Evolutionary conservation across 2,888 invertebrate species (phyloP), one percentile per base, ranked within the genome.

Genomic region (Boloria selene): DNA sequence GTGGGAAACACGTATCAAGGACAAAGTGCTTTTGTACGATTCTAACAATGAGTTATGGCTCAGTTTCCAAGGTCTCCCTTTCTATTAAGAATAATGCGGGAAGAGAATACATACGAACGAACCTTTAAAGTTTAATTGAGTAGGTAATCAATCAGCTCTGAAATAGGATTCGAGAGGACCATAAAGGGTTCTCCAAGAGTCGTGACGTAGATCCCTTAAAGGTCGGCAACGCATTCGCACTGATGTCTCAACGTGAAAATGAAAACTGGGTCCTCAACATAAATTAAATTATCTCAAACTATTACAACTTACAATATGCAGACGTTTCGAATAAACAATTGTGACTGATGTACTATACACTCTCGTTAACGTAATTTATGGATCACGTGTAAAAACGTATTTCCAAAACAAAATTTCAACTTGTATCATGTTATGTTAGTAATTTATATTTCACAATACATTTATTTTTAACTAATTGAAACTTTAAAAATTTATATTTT

Each of bases 291-390:
- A n/a, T n/a, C n/a, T n/a, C n/a, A n/a, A n/a, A n/a, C n/a, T 22
- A 22, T 53, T 45, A 17, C 17, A 17, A 50, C 22, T 58, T 64
- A 62, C 45, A 31, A 44, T 13, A n/a, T 44, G 45, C 26, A 14
- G 50, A 65, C 61, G 45, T 45, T 61, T 56, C 31, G 51, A 56
- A 61, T 65, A 61, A 50, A 61, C 61, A 61, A 42, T 56, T 38
- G 44, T 55, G 50, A 65, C 55, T 61, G 54, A 61, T 65, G 50
- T 55, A 31, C 56, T 45, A 55, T n/a, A 58, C 44, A 31, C 45
- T 44, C n/a, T 42, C 44, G 52, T 50, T 38, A 54, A 42, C 14
- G 26, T 31, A 42, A 42, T 58, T 52, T 52, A 54, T 26, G 49
- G 13, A 22, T 10, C 59, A 60, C 42, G 42, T 17, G 22, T 22